Evolutionary conservation across 1,140 invertebrate genomes (phyloP), one percentile per base, ranked within the genome.

Genomic region (Episyrphus balteatus): DNA sequence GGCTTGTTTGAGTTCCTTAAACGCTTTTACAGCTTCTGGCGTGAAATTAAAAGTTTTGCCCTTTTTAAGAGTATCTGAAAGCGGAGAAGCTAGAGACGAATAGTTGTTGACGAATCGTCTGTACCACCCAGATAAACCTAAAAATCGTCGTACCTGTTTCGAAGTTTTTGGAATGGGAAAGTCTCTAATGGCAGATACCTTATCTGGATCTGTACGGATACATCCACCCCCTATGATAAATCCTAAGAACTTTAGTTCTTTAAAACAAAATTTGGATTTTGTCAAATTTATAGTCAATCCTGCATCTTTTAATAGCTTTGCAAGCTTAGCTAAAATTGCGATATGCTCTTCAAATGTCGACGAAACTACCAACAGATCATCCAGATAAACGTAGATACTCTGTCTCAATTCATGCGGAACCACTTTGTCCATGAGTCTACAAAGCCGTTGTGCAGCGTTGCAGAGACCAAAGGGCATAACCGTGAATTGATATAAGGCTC

Each of bases 81-180:
- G n/a, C 13, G 42, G 42, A 14, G 26, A n/a, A 13, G 42, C 26
- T 12, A 43, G 7, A 11, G 42, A 5, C 0, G 62, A 51, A 44
- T 66, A 71, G 26, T 62, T 50, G 0, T 45, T 37, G 2, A 67
- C 50, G 39, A 70, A 70, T 0, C 56, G 30, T 2, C 66, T 45
- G 36, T 68, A 68, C 64, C 62, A 64, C 1, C 50, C 54, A 1
- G 59, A 55, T 42, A 72, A 64, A 2, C 72, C 70, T 1, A 73
- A 46, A 50, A 75, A 73, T 2, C 57, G 42, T 26, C 64, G 46
- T 0, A 73, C 18, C 34, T 71, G 59, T 41, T 60, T 67, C 7
- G 60, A 44, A 34, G 40, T 18, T 17, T 42, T 43, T 6, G 42
- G 42, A 5, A 17, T 10, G 10, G 17, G 31, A 21, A 26, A 43